These are phyloP conservation scores for Pheosia gnoma DNA, from an alignment of 2,888 invertebrate genomes.

Conservation along the genomic window DNA sequence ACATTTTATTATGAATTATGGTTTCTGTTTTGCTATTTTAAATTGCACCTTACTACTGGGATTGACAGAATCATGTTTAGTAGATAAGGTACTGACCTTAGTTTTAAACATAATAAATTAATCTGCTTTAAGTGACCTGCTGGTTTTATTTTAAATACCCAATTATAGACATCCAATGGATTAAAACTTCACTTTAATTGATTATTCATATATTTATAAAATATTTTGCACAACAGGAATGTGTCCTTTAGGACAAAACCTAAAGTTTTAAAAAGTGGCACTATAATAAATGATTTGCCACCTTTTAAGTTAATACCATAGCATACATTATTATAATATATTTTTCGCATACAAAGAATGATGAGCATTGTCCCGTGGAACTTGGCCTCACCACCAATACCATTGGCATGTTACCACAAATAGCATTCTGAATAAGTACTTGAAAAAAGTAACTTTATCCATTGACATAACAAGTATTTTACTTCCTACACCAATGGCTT, in stretches of 20 bases:
- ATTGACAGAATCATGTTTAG: slow-evolving; percentile 65
- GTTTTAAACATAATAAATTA: slow-evolving; percentile 68
- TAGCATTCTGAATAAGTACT: too few relatives aligned
- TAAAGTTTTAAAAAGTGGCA: slow-evolving; percentile 54
- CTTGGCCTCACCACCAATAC: too few relatives aligned
- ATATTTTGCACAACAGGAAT: slow-evolving; percentile 62
- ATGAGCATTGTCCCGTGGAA: too few relatives aligned
- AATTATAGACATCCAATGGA: background rate
- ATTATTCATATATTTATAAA: slow-evolving; percentile 52
- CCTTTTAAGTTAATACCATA: slow-evolving; percentile 21
- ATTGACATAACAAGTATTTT: too few relatives aligned
- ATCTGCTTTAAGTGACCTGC: slow-evolving; percentile 62
- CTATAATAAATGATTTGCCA: slow-evolving; percentile 38
- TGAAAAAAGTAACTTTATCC: too few relatives aligned
- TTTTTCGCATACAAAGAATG: too few relatives aligned
- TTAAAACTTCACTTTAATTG: slow-evolving; percentile 35
- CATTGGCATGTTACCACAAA: too few relatives aligned
- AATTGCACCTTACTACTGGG: slow-evolving; percentile 62
- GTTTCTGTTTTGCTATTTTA: slow-evolving; percentile 61
- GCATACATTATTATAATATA: slow-evolving; percentile 25
- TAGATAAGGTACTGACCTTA: slow-evolving; percentile 64
- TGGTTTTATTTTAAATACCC: slow-evolving; percentile 39
- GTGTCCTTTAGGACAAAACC: slow-evolving; percentile 66
- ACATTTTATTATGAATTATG: slow-evolving; percentile 64
- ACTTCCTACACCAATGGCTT: too few relatives aligned